Conservation (phyloP, 2,797 vertebrate species). For the Amphiprion clarkii region DNA sequence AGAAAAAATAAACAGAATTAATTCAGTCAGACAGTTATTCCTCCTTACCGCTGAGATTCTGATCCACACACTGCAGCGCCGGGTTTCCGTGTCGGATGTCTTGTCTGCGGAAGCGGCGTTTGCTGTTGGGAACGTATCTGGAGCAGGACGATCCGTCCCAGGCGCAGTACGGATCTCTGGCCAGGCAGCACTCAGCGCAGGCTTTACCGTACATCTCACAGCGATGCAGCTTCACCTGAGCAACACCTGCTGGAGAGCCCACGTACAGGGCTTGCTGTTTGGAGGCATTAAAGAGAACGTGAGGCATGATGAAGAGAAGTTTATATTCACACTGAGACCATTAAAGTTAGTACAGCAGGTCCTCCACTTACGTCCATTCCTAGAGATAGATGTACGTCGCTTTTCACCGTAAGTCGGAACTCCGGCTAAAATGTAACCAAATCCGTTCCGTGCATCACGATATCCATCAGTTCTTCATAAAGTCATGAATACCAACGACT, state of each 20-base stretch:
- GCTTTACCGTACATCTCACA: constrained; percentile 93
- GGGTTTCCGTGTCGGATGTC: constrained; percentile 89
- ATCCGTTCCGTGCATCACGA: too few relatives aligned
- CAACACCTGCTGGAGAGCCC: constrained; percentile 89
- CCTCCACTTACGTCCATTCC: too few relatives aligned
- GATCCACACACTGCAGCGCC: constrained; percentile 90
- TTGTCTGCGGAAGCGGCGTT: constrained; percentile 91
- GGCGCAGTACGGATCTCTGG: constrained; percentile 94
- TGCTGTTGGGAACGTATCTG: constrained; percentile 84
- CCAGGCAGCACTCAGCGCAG: constrained; percentile 95
- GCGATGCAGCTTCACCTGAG: constrained; percentile 90
- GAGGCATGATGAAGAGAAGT: constrained; percentile 35
- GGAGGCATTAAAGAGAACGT: neutral
- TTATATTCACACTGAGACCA: neutral
- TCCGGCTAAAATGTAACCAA: too few relatives aligned
- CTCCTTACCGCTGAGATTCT: constrained; percentile 88
- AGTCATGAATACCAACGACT: too few relatives aligned
- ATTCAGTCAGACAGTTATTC: too few relatives aligned
- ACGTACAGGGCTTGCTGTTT: constrained; percentile 91
- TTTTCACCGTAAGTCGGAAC: too few relatives aligned
- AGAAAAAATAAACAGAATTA: too few relatives aligned
- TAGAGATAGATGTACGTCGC: too few relatives aligned
- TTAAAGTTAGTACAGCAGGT: neutral
- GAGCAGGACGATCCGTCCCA: constrained; percentile 92
- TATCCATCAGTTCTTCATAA: too few relatives aligned